These are phyloP conservation scores for Conopomorpha cramerella DNA, from an alignment of 1,140 invertebrate species.

Conservation along the genomic window DNA sequence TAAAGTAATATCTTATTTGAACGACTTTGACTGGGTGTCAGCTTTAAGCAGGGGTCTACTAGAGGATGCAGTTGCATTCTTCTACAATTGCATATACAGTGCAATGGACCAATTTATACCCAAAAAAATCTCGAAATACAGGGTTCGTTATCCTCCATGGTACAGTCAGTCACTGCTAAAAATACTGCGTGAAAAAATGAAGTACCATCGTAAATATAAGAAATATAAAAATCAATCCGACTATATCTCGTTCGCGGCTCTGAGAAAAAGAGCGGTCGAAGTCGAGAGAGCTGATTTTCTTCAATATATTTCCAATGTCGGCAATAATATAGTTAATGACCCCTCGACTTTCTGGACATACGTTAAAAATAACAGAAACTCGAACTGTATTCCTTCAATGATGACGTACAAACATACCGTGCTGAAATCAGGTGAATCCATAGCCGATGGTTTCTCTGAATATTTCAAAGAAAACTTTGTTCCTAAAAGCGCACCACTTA, in stretches of 20 bases:
- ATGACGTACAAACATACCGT: constrained; percentile 5
- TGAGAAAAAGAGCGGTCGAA: constrained; percentile 4
- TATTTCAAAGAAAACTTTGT: constrained; percentile 10
- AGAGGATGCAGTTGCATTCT: no score
- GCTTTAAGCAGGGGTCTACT: no score
- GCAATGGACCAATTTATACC: constrained; percentile 1
- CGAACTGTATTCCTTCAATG: neutral
- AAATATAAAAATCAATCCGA: constrained; percentile 5
- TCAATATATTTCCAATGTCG: constrained; percentile 5
- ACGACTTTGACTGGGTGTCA: no score
- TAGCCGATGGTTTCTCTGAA: constrained; percentile 7
- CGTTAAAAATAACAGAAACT: constrained; percentile 2
- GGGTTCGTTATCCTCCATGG: constrained; percentile 6
- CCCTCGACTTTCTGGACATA: constrained; percentile 9
- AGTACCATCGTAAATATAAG: constrained; percentile 7
- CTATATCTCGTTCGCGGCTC: neutral
- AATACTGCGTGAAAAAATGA: constrained; percentile 9
- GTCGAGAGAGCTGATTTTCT: constrained; percentile 6
- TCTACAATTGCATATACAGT: no score
- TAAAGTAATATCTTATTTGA: no score
- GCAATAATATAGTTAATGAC: constrained; percentile 6
- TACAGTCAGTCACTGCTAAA: constrained; percentile 3
- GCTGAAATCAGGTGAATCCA: constrained; percentile 4
- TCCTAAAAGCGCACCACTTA: no score
- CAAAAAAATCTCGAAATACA: neutral